Evolutionary conservation across 1,140 invertebrate genomes (phyloP).

Genomic region (Plutomurus gul): DNA sequence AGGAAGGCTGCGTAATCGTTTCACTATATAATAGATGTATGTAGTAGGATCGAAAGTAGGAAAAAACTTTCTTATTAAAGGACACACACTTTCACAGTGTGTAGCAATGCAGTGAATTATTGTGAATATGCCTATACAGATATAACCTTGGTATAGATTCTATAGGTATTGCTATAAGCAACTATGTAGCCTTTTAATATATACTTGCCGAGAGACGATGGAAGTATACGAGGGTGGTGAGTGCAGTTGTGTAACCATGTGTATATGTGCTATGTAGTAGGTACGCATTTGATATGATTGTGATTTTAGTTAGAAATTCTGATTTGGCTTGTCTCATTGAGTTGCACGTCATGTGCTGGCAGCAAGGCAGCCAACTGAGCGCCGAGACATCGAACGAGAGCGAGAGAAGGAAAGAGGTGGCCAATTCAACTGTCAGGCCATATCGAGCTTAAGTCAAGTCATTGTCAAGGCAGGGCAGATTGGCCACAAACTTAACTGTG

Average conservation of each 20-base stretch:
- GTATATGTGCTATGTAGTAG: neutral
- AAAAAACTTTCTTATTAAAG: no score
- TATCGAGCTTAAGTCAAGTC: neutral
- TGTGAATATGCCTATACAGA: no score
- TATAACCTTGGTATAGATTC: no score
- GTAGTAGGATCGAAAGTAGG: no score
- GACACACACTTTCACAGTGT: no score
- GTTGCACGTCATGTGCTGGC: slow-evolving; percentile 1
- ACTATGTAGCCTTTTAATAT: no score
- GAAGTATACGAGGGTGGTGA: neutral
- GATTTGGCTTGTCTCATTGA: slow-evolving; percentile 2
- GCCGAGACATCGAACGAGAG: neutral
- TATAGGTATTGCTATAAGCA: no score
- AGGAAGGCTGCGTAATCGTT: no score
- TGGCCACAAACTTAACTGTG: neutral
- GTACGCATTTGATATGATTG: neutral
- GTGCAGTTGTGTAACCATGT: no score
- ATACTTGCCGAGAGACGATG: no score
- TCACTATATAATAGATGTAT: no score
- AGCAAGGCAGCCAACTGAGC: neutral
- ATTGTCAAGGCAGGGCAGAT: neutral
- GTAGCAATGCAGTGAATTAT: no score
- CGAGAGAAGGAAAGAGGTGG: neutral
- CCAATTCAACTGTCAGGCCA: neutral
- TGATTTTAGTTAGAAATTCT: neutral